Percentiles rank a stretch among this genome's conserved stretches.
phyloP scores from a whole-genome alignment of 2,888 invertebrate genomes.

The Empis stercorea region DNA sequence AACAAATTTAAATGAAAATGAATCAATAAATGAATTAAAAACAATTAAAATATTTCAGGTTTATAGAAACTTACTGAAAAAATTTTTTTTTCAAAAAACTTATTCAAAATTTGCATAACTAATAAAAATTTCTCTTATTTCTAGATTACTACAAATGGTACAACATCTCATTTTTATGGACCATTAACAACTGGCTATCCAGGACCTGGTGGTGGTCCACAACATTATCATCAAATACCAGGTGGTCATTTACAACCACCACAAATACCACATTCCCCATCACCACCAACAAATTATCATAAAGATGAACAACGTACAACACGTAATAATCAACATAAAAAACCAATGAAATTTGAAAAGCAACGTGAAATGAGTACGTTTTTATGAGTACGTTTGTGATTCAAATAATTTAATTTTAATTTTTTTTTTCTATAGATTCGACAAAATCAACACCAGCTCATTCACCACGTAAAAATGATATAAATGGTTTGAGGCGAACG shows the following conservation, averaged over 20 bases:
- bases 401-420: too few relatives aligned
- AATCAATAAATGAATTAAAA: too few relatives aligned
- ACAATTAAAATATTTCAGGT: not conserved
- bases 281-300: conserved; percentile 49
- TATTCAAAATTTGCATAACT: too few relatives aligned
- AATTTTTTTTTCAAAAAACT: too few relatives aligned
- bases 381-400: too few relatives aligned
- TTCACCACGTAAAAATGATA: conserved; percentile 48
- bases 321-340: too few relatives aligned
- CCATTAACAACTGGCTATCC: conserved; percentile 42
- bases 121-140: conserved; percentile 1
- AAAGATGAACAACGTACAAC: conserved; percentile 56
- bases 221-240: conserved; percentile 28
- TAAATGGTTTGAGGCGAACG: conserved; percentile 39
- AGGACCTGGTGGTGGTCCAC: conserved; percentile 36
- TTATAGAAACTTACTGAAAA: too few relatives aligned
- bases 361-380: conserved; percentile 40
- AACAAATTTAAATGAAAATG: too few relatives aligned
- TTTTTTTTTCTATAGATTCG: conserved; percentile 21
- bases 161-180: conserved; percentile 55
- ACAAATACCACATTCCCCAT: conserved; percentile 47
- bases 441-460: conserved; percentile 43
- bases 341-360: conserved; percentile 31
- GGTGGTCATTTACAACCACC: conserved; percentile 30
- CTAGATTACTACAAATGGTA: conserved; percentile 56